Conservation (phyloP, 2,113 vertebrate species). For the Malaclemys terrapin region DNA sequence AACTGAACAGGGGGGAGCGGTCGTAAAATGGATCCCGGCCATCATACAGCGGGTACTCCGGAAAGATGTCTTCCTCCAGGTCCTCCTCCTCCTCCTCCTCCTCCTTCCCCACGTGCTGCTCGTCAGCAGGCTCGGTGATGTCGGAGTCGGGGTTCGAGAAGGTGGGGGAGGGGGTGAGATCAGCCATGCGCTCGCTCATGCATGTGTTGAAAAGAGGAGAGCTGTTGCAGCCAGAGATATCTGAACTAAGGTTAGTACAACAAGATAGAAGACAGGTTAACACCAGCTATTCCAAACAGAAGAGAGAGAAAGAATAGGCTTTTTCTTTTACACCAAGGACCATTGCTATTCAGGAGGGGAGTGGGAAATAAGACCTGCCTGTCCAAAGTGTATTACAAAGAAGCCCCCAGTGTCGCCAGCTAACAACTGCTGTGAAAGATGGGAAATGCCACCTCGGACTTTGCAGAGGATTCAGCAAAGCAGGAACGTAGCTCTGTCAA, state of each 20-base stretch:
- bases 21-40: conserved; percentile 99
- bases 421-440: background rate
- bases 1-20: conserved; percentile 99
- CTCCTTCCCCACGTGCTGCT: conserved; percentile 91
- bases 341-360: background rate
- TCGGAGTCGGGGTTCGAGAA: conserved; percentile 96
- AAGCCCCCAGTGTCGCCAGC: conserved; percentile 1
- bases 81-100: conserved; percentile 87
- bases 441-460: background rate
- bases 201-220: conserved; percentile 99
- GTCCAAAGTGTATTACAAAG: conserved; percentile 1
- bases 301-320: conserved; percentile 50
- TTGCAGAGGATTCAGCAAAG: background rate
- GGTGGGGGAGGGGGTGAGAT: conserved; percentile 98
- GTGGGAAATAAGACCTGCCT: conserved; percentile 35
- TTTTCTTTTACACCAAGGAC: conserved; percentile 25
- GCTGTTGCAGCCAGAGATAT: conserved; percentile 96
- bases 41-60: conserved; percentile 92
- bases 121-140: conserved; percentile 95
- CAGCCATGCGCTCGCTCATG: conserved; percentile 99
- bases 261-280: conserved; percentile 88
- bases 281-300: conserved; percentile 77
- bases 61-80: conserved; percentile 95
- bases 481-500: background rate
- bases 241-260: conserved; percentile 93